Evolutionary conservation across 2,888 invertebrate species (phyloP).

Genomic region (Prenolepis imparis): DNA sequence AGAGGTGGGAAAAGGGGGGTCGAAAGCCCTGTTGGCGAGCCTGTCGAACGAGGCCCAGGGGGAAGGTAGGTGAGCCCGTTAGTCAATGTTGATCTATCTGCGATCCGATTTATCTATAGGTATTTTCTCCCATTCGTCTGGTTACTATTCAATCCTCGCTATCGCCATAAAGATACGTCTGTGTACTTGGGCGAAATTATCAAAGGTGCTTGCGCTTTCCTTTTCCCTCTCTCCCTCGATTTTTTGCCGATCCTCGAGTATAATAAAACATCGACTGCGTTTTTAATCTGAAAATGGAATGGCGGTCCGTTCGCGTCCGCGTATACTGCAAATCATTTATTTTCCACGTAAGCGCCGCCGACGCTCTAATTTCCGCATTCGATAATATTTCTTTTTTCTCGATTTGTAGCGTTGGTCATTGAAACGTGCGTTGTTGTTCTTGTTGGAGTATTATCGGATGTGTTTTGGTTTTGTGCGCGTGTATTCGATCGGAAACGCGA

Average conservation of each 20-base stretch:
- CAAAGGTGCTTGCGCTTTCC: slow-evolving; percentile 10
- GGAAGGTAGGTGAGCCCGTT: slow-evolving; percentile 56
- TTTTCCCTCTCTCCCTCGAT: background rate
- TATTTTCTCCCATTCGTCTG: slow-evolving; percentile 45
- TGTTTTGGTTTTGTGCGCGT: slow-evolving; percentile 26
- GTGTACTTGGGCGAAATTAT: slow-evolving; percentile 56
- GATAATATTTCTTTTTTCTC: slow-evolving; percentile 51
- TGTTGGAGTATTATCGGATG: slow-evolving; percentile 26
- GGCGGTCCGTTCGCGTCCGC: slow-evolving; percentile 15
- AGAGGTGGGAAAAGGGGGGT: background rate
- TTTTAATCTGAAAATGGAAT: slow-evolving; percentile 61
- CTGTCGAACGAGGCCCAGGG: slow-evolving; percentile 12
- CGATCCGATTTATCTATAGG: slow-evolving; percentile 61
- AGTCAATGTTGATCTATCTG: slow-evolving; percentile 67
- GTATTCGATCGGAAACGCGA: slow-evolving; percentile 31
- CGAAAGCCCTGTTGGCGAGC: slow-evolving; percentile 35
- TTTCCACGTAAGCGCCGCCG: slow-evolving; percentile 46
- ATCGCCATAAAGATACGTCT: slow-evolving; percentile 61
- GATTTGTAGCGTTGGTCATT: slow-evolving; percentile 45
- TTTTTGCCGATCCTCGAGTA: slow-evolving; percentile 17
- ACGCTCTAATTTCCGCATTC: slow-evolving; percentile 56
- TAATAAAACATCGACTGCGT: slow-evolving; percentile 35
- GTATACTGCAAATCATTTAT: slow-evolving; percentile 42
- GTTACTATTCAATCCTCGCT: slow-evolving; percentile 67
- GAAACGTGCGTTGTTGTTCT: slow-evolving; percentile 22